phyloP scores from a whole-genome alignment of 1,140 invertebrate species.

The Lordiphosa stackelbergi region DNA sequence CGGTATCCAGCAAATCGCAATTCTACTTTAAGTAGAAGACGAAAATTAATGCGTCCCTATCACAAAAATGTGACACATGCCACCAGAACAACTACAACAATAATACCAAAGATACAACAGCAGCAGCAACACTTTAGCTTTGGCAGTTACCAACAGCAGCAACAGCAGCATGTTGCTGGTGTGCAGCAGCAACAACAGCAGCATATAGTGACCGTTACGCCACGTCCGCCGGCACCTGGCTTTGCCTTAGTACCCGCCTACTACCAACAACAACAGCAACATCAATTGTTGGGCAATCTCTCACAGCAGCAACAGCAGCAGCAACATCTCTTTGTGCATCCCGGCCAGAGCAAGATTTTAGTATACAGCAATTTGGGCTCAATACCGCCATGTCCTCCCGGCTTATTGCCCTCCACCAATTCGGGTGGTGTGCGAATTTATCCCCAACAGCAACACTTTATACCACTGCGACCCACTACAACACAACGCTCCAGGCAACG shows the following conservation, averaged over 20 bases:
- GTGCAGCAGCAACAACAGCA: constrained; percentile 39
- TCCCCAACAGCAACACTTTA: constrained; percentile 63
- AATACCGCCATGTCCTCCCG: constrained; percentile 66
- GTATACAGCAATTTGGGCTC: constrained; percentile 66
- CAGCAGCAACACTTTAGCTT: constrained; percentile 35
- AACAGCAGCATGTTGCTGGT: constrained; percentile 30
- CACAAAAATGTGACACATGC: constrained; percentile 59
- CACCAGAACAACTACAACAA: constrained; percentile 57
- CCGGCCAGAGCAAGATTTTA: constrained; percentile 61
- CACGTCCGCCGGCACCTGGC: constrained; percentile 38
- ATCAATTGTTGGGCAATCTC: constrained; percentile 50
- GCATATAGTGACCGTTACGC: constrained; percentile 54
- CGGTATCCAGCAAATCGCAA: constrained; percentile 28
- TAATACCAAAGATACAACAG: constrained; percentile 42
- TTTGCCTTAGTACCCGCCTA: constrained; percentile 39
- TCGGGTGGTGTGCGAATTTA: constrained; percentile 42
- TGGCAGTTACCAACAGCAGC: constrained; percentile 45
- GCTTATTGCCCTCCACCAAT: constrained; percentile 36
- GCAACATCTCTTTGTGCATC: constrained; percentile 61
- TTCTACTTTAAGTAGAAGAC: constrained; percentile 37
- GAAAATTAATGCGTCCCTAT: constrained; percentile 53
- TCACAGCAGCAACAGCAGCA: constrained; percentile 55
- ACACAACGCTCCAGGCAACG: constrained; percentile 56
- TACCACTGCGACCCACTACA: constrained; percentile 60
- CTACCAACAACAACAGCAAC: constrained; percentile 54